Evolutionary conservation across 1,140 invertebrate genomes (phyloP).

Genomic region (Phthorimaea operculella): DNA sequence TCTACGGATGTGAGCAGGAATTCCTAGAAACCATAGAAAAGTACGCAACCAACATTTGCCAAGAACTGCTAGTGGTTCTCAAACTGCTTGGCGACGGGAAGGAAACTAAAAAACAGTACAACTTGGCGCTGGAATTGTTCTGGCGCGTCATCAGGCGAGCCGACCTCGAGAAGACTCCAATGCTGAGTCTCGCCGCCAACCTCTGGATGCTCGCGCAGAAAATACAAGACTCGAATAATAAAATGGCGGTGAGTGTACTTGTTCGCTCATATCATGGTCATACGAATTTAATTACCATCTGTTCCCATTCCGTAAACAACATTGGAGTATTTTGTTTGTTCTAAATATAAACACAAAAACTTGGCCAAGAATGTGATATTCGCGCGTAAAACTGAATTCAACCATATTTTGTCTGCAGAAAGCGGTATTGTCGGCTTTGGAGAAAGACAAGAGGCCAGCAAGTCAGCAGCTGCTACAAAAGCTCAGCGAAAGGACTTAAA

Average conservation of each 20-base stretch:
- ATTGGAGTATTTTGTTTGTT: too few species aligned
- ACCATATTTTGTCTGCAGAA: constrained; percentile 19
- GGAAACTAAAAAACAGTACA: constrained; percentile 73
- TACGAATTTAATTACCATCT: too few species aligned
- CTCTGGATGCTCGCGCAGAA: constrained; percentile 79
- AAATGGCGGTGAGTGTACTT: constrained; percentile 42
- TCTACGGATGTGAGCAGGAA: constrained; percentile 92
- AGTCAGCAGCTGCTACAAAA: constrained; percentile 22
- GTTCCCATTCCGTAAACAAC: too few species aligned
- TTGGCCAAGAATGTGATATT: too few species aligned
- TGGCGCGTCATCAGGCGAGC: constrained; percentile 76
- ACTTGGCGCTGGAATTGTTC: constrained; percentile 79
- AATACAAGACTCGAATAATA: constrained; percentile 45
- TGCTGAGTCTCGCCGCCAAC: constrained; percentile 77
- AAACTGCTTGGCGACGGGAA: constrained; percentile 72
- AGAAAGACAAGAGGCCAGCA: constrained; percentile 17
- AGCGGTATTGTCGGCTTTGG: constrained; percentile 20
- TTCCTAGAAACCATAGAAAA: constrained; percentile 85
- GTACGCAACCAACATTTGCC: constrained; percentile 80
- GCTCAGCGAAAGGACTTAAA: constrained; percentile 18
- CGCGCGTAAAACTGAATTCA: too few species aligned
- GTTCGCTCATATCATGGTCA: not conserved
- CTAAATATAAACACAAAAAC: too few species aligned
- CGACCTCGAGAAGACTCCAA: constrained; percentile 71
- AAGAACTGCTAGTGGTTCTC: constrained; percentile 81